Base-by-base conservation (phyloP, 2,797 vertebrate genomes). In the Hydrocynus forskahlii region DNA sequence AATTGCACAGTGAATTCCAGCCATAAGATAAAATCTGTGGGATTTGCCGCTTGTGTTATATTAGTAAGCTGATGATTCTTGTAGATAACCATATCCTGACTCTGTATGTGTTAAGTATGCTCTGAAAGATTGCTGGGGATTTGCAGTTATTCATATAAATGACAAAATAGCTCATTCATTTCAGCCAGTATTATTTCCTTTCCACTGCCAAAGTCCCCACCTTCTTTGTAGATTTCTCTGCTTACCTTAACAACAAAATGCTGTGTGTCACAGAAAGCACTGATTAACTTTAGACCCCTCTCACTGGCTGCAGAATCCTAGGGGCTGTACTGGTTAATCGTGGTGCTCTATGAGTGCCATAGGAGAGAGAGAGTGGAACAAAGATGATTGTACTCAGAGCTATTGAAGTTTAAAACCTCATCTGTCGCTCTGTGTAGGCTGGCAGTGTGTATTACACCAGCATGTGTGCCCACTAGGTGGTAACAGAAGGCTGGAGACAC, bases 391-490 rank as follows among this genome's bases (percentile, higher is more conserved):
- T 71, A 21, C 13, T 21, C 23, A 50, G 1, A 16, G 38, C 67
- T 14, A 12, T 21, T 25, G 13, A 70, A 23, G 21, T 50, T 70
- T 21, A 14, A 16, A 16, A 23, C 9, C 17, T 40, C 10, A 14
- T 40, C 19, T 38, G 29, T 74, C 29, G 21, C 17, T n/a, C 9
- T n/a, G 19, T 74, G 25, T 72, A 29, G 71, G 71, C 12, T 48
- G 35, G 55, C 54, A 43, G 35, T 13, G 55, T 7, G 5, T 25
- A 8, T 1, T 72, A 25, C 23, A 38, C 25, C 52, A 55, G 50
- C 70, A 38, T n/a, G 50, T 35, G 25, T 72, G 52, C n/a, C 73
- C 73, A 63, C 54, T 75, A 43, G 38, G 38, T 75, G 72, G 72
- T 45, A 45, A 60, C 52, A 75, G 59, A 63, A 43, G 38, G 21